Conservation (phyloP, 2,888 invertebrate genomes). For the Clunio marinus region DNA sequence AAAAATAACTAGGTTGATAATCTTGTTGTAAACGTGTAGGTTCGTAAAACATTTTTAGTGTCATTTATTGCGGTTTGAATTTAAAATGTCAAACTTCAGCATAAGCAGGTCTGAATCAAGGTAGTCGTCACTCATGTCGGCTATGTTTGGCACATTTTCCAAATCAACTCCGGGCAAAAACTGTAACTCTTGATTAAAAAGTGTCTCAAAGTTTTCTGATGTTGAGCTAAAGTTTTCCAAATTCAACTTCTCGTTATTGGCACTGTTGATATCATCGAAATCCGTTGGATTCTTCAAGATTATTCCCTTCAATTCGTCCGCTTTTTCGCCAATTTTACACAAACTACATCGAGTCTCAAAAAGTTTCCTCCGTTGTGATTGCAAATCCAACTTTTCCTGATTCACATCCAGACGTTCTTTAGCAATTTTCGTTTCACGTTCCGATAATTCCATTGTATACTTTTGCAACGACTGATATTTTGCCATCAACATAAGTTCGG, state of each 20-base stretch:
- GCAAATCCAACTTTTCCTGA: constrained; percentile 48
- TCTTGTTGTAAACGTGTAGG: neutral
- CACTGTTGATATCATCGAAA: constrained; percentile 30
- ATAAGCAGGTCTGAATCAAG: constrained; percentile 37
- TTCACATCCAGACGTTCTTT: constrained; percentile 48
- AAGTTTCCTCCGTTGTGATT: constrained; percentile 45
- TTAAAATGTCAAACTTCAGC: constrained; percentile 37
- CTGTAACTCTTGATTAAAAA: neutral
- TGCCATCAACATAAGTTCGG: constrained; percentile 46
- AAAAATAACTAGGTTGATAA: neutral
- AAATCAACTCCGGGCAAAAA: constrained; percentile 10
- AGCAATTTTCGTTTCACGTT: constrained; percentile 48
- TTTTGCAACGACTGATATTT: constrained; percentile 47
- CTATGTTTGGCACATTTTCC: constrained; percentile 37
- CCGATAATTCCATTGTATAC: constrained; percentile 46
- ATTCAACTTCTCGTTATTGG: constrained; percentile 19
- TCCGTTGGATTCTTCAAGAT: constrained; percentile 16
- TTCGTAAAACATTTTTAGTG: neutral
- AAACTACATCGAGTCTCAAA: constrained; percentile 48
- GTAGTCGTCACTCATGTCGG: constrained; percentile 36
- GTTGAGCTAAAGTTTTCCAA: neutral
- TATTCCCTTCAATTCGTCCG: constrained; percentile 31
- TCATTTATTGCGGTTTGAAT: constrained; percentile 10
- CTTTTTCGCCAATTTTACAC: constrained; percentile 47
- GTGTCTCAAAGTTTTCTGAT: neutral